Conservation (phyloP, 1,140 invertebrate genomes). For the Antheraea pernyi region DNA sequence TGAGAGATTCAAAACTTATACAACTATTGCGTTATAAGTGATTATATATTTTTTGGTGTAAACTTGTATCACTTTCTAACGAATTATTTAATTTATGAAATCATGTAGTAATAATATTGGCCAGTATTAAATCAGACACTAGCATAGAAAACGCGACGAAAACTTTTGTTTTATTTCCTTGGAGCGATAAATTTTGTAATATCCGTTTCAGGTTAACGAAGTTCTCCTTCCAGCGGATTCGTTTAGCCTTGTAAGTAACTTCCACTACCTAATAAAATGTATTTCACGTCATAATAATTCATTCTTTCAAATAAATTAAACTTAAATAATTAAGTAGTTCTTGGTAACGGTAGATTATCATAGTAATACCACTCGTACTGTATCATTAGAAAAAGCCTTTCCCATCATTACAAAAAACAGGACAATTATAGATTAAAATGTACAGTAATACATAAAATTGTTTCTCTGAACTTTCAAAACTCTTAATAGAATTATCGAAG, state of each 20-base stretch:
- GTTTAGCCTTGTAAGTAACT: conserved; percentile 12
- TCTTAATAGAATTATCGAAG: too few relatives aligned
- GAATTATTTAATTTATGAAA: background rate
- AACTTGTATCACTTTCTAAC: background rate
- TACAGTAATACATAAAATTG: too few relatives aligned
- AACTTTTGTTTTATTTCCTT: conserved; percentile 22
- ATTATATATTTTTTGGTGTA: too few relatives aligned
- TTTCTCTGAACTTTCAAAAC: too few relatives aligned
- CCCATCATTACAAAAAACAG: too few relatives aligned
- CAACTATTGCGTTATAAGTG: too few relatives aligned
- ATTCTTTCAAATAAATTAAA: background rate
- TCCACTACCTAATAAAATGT: conserved; percentile 1
- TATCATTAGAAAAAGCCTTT: too few relatives aligned
- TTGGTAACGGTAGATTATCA: too few relatives aligned
- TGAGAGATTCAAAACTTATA: too few relatives aligned
- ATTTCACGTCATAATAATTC: background rate
- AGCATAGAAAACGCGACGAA: conserved; percentile 12
- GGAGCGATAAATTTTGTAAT: conserved; percentile 28
- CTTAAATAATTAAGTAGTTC: background rate
- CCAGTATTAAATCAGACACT: background rate
- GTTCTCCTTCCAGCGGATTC: conserved; percentile 18
- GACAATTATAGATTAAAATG: too few relatives aligned
- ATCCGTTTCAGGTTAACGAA: conserved; percentile 21
- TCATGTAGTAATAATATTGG: background rate
- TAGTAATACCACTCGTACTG: too few relatives aligned